These are phyloP conservation scores for Aporrectodea caliginosa DNA, from an alignment of 1,140 invertebrate genomes.

Conservation along the genomic window DNA sequence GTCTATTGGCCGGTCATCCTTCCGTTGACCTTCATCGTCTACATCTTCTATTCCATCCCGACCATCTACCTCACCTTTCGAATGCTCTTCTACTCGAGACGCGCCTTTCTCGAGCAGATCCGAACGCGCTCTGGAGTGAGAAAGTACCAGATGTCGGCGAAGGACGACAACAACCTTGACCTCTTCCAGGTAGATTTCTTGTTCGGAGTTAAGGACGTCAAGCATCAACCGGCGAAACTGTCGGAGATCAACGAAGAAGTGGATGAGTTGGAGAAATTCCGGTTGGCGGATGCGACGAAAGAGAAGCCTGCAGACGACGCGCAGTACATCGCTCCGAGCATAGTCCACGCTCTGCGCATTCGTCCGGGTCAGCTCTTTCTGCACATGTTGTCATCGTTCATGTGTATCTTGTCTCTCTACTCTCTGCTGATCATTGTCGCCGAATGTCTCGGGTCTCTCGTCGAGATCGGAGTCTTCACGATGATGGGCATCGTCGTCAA, in stretches of 20 bases:
- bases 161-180: slow-evolving; percentile 19
- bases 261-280: slow-evolving; percentile 19
- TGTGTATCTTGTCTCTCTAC: slow-evolving; percentile 45
- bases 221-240: background rate
- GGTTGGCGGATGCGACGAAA: slow-evolving; percentile 9
- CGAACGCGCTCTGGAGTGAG: background rate
- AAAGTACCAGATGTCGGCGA: slow-evolving; percentile 17
- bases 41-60: slow-evolving; percentile 47
- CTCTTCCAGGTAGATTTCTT: slow-evolving; percentile 18
- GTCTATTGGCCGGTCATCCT: slow-evolving; percentile 40
- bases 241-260: background rate
- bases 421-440: slow-evolving; percentile 43
- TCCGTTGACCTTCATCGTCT: slow-evolving; percentile 41
- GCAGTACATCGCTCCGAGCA: slow-evolving; percentile 1
- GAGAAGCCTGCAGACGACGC: background rate
- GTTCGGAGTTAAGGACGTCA: background rate
- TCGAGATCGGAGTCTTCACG: slow-evolving; percentile 50
- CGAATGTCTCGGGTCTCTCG: slow-evolving; percentile 45
- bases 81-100: slow-evolving; percentile 43
- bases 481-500: slow-evolving; percentile 55
- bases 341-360: background rate
- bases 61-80: slow-evolving; percentile 46
- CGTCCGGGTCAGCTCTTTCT: slow-evolving; percentile 32
- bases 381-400: slow-evolving; percentile 38
- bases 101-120: slow-evolving; percentile 11